Evolutionary conservation across 2,113 vertebrate genomes (phyloP).

Genomic region (Callithrix jacchus): DNA sequence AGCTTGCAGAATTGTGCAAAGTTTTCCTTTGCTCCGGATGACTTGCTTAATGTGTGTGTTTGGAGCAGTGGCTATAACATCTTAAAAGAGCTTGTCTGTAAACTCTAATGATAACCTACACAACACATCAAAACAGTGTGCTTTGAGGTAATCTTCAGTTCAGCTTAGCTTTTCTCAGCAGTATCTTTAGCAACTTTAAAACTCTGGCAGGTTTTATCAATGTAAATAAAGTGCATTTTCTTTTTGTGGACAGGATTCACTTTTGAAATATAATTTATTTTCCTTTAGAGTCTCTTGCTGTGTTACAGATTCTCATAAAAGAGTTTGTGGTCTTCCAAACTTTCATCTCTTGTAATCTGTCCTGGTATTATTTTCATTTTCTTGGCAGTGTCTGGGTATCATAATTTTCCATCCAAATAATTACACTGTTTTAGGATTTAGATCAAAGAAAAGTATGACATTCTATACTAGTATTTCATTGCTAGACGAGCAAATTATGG

Average conservation of each 20-base stretch:
- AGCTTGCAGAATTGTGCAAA: neutral
- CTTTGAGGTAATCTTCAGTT: constrained; percentile 48
- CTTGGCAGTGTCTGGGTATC: constrained; percentile 28
- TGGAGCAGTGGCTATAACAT: constrained; percentile 21
- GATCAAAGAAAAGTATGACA: constrained; percentile 24
- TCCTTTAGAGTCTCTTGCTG: neutral
- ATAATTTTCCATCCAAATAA: constrained; percentile 53
- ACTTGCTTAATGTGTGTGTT: neutral
- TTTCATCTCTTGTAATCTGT: constrained; percentile 40
- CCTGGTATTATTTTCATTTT: constrained; percentile 47
- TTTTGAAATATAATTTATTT: constrained; percentile 60
- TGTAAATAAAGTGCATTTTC: constrained; percentile 54
- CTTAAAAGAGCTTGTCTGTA: constrained; percentile 56
- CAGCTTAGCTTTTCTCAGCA: neutral
- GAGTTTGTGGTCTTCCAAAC: constrained; percentile 46
- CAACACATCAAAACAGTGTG: constrained; percentile 31
- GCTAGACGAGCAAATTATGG: neutral
- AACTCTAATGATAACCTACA: constrained; percentile 51
- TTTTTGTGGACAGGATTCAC: constrained; percentile 36
- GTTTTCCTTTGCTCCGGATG: constrained; percentile 6
- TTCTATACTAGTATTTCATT: constrained; percentile 26
- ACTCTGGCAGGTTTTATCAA: constrained; percentile 38
- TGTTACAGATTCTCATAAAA: constrained; percentile 49
- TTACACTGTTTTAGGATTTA: constrained; percentile 48
- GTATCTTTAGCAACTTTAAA: constrained; percentile 39